A percentile compares a stretch with the other conserved stretches of the same genome.
phyloP scores from a whole-genome alignment of 1,140 invertebrate genomes.

The Zaprionus nigranus region DNA sequence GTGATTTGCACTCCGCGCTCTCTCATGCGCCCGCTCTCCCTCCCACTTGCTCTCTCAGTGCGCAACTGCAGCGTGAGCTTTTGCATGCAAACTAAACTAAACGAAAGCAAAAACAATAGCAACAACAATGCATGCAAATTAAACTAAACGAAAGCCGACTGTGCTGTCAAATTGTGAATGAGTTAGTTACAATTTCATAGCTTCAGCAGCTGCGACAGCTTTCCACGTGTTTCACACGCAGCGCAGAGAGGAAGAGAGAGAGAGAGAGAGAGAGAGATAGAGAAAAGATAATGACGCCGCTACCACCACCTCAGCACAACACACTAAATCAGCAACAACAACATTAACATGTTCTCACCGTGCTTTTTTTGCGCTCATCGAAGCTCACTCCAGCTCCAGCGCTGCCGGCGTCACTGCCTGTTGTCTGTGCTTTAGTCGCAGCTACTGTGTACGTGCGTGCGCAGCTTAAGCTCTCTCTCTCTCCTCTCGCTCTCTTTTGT shows the following conservation, averaged over 20 bases:
- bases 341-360: neutral
- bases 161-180: neutral
- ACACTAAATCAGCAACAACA: neutral
- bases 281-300: slow-evolving; percentile 13
- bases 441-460: slow-evolving; percentile 17
- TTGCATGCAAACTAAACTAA: neutral
- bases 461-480: slow-evolving; percentile 11
- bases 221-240: slow-evolving; percentile 40
- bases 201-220: slow-evolving; percentile 5
- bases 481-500: slow-evolving; percentile 3
- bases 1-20: neutral
- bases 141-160: neutral
- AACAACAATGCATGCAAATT: slow-evolving; percentile 7
- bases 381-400: slow-evolving; percentile 40
- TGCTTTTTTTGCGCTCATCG: slow-evolving; percentile 34
- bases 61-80: slow-evolving; percentile 6
- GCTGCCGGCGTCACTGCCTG: no score
- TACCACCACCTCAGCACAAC: neutral
- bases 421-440: neutral
- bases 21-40: neutral
- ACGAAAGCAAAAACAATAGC: neutral
- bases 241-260: neutral
- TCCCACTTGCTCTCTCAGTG: slow-evolving; percentile 10
- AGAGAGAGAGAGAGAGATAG: neutral
- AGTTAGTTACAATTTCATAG: slow-evolving; percentile 31